Conservation (phyloP, 2,888 invertebrate species). For the Copidosoma aretas region DNA sequence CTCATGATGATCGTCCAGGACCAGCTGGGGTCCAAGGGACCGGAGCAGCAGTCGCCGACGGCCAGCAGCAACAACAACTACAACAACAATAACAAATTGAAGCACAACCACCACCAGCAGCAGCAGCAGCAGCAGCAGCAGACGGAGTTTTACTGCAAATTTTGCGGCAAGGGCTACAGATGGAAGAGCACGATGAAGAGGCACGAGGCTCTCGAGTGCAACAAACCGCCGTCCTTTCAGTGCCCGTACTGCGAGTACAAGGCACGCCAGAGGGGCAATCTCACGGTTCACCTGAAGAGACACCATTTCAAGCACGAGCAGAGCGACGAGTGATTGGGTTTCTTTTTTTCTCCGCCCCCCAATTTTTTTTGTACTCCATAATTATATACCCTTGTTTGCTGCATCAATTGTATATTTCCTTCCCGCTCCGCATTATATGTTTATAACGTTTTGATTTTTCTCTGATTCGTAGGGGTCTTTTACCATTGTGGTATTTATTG, state of each 20-base stretch:
- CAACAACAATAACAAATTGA: neutral
- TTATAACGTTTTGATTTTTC: neutral
- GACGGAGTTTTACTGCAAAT: slow-evolving; percentile 31
- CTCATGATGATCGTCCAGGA: slow-evolving; percentile 26
- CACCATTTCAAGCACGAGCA: slow-evolving; percentile 67
- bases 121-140: slow-evolving; percentile 8
- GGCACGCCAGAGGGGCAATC: slow-evolving; percentile 82
- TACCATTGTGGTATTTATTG: neutral
- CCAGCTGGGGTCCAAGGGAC: neutral
- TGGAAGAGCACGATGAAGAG: slow-evolving; percentile 86
- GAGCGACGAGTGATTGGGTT: slow-evolving; percentile 11
- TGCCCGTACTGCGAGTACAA: slow-evolving; percentile 80
- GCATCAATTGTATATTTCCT: neutral
- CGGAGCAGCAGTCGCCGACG: neutral
- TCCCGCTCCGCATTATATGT: neutral
- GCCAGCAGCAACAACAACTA: neutral
- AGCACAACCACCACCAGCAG: slow-evolving; percentile 8
- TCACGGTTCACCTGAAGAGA: slow-evolving; percentile 81
- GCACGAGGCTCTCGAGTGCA: slow-evolving; percentile 84
- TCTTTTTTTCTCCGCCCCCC: neutral
- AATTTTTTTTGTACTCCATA: neutral
- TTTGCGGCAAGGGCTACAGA: slow-evolving; percentile 84
- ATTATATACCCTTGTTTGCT: neutral
- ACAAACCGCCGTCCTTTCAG: slow-evolving; percentile 81
- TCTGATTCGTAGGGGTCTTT: no score